Evolutionary conservation across 2,113 vertebrate genomes (phyloP), one percentile per base, ranked within the genome.

Genomic region (Orcinus orca): DNA sequence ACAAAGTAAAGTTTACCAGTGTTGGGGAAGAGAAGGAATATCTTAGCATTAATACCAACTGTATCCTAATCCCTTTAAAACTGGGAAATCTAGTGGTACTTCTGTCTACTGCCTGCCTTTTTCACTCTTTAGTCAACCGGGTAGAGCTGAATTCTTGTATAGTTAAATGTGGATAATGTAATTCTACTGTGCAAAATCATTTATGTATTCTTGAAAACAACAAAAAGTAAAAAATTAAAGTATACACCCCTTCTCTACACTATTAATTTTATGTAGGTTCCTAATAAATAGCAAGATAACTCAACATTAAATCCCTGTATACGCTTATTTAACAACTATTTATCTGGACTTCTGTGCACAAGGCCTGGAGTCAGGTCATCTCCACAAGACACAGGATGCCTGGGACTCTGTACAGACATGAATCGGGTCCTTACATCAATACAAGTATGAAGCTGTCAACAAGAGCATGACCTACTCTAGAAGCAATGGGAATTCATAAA

Each of bases 271-370:
- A 33, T 0, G 18, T 0, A 68, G 31, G 26, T 31, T 47, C 76
- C 58, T 60, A 8, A 10, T 9, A 38, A 41, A 14, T 1, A 25
- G 31, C 58, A 68, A 10, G 8, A 17, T 29, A 31, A 29, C 13
- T 20, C 20, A 8, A 23, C 7, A 60, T 1, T 12, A 15, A 17
- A 14, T 5, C 4, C 31, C 58, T 12, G 23, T 21, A 50, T 7
- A 15, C 23, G 25, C 38, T 2, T 13, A 7, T 6, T 17, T 26
- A 41, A 6, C 10, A 15, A 10, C 23, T 31, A 4, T 10, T 0
- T 2, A 8, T 11, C 60, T 15, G 12, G 4, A 29, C 41, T 15
- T 20, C 33, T 8, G 36, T 8, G 55, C 13, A 68, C 8, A 6
- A 15, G 25, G 85, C 13, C 62, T 6, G 11, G 31, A 38, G 21